Percentiles rank a stretch among this genome's conserved stretches.
Conservation (phyloP, 2,113 vertebrate genomes). For the Tragelaphus strepsiceros region DNA sequence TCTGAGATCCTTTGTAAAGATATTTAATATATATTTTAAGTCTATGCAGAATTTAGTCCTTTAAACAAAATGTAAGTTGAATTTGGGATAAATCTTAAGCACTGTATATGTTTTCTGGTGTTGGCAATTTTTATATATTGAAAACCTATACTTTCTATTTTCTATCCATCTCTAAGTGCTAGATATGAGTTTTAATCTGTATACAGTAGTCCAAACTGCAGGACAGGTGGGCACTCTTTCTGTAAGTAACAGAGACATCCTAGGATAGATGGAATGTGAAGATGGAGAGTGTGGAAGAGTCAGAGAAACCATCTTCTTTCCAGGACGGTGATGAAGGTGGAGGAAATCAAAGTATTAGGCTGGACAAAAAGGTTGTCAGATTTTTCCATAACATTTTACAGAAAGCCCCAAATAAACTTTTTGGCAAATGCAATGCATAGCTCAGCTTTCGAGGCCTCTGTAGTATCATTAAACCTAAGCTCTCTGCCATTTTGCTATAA, state of each 20-base stretch:
- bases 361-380: background rate
- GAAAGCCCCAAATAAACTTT: background rate
- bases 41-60: background rate
- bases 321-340: background rate
- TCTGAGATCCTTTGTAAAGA: background rate
- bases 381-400: background rate
- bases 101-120: background rate
- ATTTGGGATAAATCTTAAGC: background rate
- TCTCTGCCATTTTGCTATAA: background rate
- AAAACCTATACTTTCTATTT: background rate
- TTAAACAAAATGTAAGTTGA: background rate
- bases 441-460: background rate
- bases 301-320: background rate
- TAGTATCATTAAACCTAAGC: background rate
- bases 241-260: background rate
- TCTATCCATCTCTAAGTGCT: background rate
- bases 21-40: background rate
- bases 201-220: background rate
- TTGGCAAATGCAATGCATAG: background rate
- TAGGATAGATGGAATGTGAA: background rate
- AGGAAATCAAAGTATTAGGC: background rate
- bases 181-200: background rate
- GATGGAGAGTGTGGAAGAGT: background rate
- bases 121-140: background rate
- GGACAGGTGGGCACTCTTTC: background rate